These are phyloP conservation scores for Protosalanx chinensis DNA, from an alignment of 2,797 vertebrate species.

Conservation along the genomic window DNA sequence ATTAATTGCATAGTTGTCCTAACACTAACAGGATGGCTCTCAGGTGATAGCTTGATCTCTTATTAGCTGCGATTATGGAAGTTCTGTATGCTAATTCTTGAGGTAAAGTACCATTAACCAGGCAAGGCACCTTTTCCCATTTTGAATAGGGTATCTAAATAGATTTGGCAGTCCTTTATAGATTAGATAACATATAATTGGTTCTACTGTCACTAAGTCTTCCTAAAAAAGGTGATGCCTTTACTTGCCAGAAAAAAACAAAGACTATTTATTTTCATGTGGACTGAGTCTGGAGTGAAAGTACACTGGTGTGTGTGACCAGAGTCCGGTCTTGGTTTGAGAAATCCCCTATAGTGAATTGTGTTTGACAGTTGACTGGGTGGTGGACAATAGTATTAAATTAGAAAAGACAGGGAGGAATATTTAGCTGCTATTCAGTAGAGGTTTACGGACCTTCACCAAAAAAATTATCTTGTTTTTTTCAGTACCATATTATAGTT, in stretches of 20 bases:
- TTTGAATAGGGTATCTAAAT: neutral
- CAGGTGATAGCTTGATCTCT: constrained; percentile 26
- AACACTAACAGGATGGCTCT: constrained; percentile 32
- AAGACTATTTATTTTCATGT: neutral
- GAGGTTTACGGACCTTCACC: neutral
- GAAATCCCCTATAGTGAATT: neutral
- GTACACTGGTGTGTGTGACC: constrained; percentile 18
- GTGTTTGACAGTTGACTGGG: neutral
- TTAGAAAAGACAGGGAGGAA: constrained; percentile 16
- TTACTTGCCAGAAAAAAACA: neutral
- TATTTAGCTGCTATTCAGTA: neutral
- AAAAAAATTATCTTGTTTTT: neutral
- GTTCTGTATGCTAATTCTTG: constrained; percentile 22
- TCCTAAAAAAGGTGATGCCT: neutral
- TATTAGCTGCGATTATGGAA: constrained; percentile 36
- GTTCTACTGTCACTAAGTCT: neutral
- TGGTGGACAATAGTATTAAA: neutral
- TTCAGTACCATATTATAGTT: too few species aligned
- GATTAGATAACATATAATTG: neutral
- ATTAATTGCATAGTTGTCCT: constrained; percentile 46
- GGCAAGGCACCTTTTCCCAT: constrained; percentile 1
- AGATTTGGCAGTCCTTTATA: neutral
- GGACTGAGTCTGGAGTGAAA: neutral
- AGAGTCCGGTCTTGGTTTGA: constrained; percentile 13
- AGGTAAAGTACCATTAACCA: constrained; percentile 14